Evolutionary conservation across 2,113 vertebrate species (phyloP).

Genomic region (Neogale vison): DNA sequence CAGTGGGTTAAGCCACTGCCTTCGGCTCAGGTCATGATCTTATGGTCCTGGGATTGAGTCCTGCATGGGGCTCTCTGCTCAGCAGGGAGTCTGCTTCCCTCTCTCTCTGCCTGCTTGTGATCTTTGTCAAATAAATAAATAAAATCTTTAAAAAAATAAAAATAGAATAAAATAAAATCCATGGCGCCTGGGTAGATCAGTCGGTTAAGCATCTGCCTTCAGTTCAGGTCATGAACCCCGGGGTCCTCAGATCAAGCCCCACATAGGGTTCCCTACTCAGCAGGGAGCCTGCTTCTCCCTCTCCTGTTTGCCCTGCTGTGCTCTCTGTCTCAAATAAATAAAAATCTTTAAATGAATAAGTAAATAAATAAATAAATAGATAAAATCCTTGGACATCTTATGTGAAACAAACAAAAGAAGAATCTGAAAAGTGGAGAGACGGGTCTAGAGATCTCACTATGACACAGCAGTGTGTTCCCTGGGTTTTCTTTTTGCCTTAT

Average conservation of each 20-base stretch:
- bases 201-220: too few species aligned
- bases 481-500: background rate
- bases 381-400: background rate
- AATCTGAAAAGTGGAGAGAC: background rate
- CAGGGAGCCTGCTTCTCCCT: too few species aligned
- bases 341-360: too few species aligned
- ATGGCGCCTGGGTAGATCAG: too few species aligned
- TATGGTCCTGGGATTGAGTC: background rate
- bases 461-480: too few species aligned
- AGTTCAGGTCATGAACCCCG: too few species aligned
- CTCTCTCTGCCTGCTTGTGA: too few species aligned
- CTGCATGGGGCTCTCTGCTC: background rate
- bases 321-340: too few species aligned
- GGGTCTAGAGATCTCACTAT: background rate
- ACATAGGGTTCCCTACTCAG: too few species aligned
- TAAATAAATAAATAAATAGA: background rate
- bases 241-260: too few species aligned
- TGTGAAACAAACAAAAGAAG: background rate
- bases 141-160: background rate
- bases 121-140: background rate
- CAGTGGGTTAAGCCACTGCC: background rate
- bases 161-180: too few species aligned
- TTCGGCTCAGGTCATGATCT: background rate
- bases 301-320: too few species aligned
- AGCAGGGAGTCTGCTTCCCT: background rate